Base-by-base conservation (phyloP, 2,113 vertebrate genomes). In the Manacus vitellinus region DNA sequence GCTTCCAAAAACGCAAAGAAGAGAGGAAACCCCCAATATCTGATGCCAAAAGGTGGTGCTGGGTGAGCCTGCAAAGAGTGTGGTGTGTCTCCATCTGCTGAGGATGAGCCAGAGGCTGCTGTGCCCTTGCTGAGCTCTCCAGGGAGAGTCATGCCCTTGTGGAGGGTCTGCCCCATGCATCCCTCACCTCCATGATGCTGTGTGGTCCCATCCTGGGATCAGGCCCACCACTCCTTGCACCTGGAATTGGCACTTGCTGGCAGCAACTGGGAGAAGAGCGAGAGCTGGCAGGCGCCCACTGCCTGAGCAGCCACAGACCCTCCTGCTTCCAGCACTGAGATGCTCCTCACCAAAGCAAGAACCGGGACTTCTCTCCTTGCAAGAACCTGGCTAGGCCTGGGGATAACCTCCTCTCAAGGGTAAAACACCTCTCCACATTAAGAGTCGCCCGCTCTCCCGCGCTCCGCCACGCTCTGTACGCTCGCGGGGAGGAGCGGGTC, bases 31-130 rank as follows among this genome's bases (percentile, higher is more conserved):
- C 9, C 35, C 52, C 84, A 95, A 91, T 12, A 81, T 27, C 41
- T 68, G 52, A 56, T 72, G 56, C 73, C 2, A 1, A 68, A 88
- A 91, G n/a, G 44, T 54, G 61, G 41, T 79, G 73, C 62, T 81
- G 76, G 37, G 61, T 0, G 20, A 96, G 41, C 31, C 73, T 87
- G 72, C 88, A 66, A 96, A 91, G 77, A 22, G 49, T 72, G 82
- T 91, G 94, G 76, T 78, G 58, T 91, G 91, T 89, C 91, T 94
- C 91, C 95, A 92, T 92, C 91, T 96, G 85, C 88, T 94, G 94
- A 96, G 73, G 76, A 75, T 65, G 94, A 93, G 41, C 85, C 82
- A 92, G 86, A 0, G 4, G 59, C 67, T 0, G 8, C 59, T 74
- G 43, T 72, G 47, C 67, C 90, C 85, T 86, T 5, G 1, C 27